These are phyloP conservation scores for Caenorhabditis uteleia DNA, from an alignment of 2,888 invertebrate genomes.

Conservation along the genomic window DNA sequence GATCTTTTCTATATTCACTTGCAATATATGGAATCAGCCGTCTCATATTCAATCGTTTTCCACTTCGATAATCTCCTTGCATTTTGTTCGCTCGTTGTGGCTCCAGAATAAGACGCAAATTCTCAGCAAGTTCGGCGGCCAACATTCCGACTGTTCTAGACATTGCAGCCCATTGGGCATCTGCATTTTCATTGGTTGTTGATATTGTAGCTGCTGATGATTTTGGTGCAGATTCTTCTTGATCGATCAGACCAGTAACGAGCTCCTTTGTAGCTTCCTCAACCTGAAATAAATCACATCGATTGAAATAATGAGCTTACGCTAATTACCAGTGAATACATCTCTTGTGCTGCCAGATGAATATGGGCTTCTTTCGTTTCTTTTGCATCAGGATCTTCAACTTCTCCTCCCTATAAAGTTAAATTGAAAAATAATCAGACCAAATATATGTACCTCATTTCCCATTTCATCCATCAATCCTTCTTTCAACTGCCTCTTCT, in stretches of 20 bases:
- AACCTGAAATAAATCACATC: constrained; percentile 31
- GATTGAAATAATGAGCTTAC: neutral
- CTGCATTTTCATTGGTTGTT: constrained; percentile 24
- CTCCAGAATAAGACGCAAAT: constrained; percentile 89
- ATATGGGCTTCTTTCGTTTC: constrained; percentile 37
- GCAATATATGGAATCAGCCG: constrained; percentile 98
- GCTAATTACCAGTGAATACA: constrained; percentile 38
- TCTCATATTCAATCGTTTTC: constrained; percentile 95
- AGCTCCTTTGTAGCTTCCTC: constrained; percentile 41
- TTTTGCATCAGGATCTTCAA: constrained; percentile 21
- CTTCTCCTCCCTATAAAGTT: constrained; percentile 22
- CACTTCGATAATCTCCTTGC: constrained; percentile 93
- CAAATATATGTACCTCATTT: constrained; percentile 16
- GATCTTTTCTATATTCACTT: constrained; percentile 96
- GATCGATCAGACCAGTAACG: constrained; percentile 26
- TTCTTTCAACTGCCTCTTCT: constrained; percentile 29
- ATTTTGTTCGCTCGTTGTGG: constrained; percentile 90
- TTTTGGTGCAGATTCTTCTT: constrained; percentile 7
- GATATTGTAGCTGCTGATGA: too few species aligned
- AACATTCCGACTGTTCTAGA: constrained; percentile 70
- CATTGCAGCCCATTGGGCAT: constrained; percentile 57
- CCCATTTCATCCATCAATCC: constrained; percentile 24
- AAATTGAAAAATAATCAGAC: neutral
- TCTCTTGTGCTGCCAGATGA: constrained; percentile 45
- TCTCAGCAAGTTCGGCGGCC: constrained; percentile 88